phyloP scores from a whole-genome alignment of 2,888 invertebrate species.

The Pasiphila rectangulata region DNA sequence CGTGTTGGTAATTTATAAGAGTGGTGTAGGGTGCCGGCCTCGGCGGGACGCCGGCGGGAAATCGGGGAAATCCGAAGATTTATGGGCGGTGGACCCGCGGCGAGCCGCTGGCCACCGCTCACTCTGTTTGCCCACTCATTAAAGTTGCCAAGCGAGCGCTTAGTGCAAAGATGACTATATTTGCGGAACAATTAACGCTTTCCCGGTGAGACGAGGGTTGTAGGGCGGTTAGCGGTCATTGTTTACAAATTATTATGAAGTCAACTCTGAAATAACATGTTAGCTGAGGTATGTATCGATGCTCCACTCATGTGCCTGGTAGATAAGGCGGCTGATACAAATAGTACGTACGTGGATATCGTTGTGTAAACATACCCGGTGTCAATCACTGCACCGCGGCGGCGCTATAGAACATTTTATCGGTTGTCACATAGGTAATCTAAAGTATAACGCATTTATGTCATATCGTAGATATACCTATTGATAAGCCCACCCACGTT shows the following conservation, averaged over 20 bases:
- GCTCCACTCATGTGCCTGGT: slow-evolving; percentile 56
- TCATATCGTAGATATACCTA: slow-evolving; percentile 73
- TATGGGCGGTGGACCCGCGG: slow-evolving; percentile 65
- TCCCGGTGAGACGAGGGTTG: slow-evolving; percentile 74
- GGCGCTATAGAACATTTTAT: slow-evolving; percentile 77
- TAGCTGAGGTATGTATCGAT: slow-evolving; percentile 39
- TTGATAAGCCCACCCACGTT: slow-evolving; percentile 77
- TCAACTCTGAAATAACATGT: slow-evolving; percentile 36
- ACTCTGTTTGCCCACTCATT: slow-evolving; percentile 77
- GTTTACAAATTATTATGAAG: slow-evolving; percentile 55
- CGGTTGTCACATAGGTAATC: slow-evolving; percentile 74
- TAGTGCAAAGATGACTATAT: slow-evolving; percentile 78
- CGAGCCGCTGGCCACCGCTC: slow-evolving; percentile 59
- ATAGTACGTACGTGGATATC: slow-evolving; percentile 70
- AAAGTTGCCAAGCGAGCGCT: slow-evolving; percentile 76
- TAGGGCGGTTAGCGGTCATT: slow-evolving; percentile 52
- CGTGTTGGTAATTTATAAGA: slow-evolving; percentile 80
- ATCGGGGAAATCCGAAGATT: slow-evolving; percentile 78
- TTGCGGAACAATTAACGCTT: slow-evolving; percentile 78
- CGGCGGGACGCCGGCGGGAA: slow-evolving; percentile 64
- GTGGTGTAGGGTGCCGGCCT: slow-evolving; percentile 56
- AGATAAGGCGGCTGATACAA: slow-evolving; percentile 67
- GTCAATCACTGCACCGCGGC: slow-evolving; percentile 74
- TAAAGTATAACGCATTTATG: slow-evolving; percentile 77
- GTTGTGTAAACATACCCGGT: slow-evolving; percentile 65